Conservation (phyloP, 2,888 invertebrate genomes). For the Fabriciana adippe region DNA sequence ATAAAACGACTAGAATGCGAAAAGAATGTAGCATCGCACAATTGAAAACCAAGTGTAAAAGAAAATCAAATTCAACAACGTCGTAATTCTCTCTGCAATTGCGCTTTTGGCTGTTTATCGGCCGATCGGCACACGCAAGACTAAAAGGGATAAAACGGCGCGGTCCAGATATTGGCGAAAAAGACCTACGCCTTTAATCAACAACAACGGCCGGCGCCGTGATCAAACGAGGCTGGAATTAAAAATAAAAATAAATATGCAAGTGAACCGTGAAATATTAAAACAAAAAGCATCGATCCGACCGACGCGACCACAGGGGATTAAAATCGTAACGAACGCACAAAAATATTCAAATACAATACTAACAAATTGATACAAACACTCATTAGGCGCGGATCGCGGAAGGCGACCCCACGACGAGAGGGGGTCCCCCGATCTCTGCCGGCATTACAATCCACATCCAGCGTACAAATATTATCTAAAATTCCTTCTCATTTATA, state of each 20-base stretch:
- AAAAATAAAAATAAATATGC: slow-evolving; percentile 55
- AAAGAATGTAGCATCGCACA: slow-evolving; percentile 1
- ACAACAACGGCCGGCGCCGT: slow-evolving; percentile 57
- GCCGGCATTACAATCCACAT: slow-evolving; percentile 81
- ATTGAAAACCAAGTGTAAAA: slow-evolving; percentile 8
- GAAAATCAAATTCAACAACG: slow-evolving; percentile 7
- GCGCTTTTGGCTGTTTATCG: slow-evolving; percentile 19
- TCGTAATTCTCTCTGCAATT: slow-evolving; percentile 3
- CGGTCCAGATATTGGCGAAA: slow-evolving; percentile 50
- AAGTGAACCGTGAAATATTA: slow-evolving; percentile 57
- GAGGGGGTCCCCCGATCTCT: slow-evolving; percentile 44
- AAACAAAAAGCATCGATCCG: slow-evolving; percentile 74
- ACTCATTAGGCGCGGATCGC: slow-evolving; percentile 79
- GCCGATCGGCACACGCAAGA: slow-evolving; percentile 39
- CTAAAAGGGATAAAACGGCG: slow-evolving; percentile 49
- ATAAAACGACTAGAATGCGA: not conserved
- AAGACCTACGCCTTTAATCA: slow-evolving; percentile 68
- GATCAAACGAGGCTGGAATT: slow-evolving; percentile 65
- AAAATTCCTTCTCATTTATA: slow-evolving; percentile 84
- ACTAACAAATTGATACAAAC: slow-evolving; percentile 83
- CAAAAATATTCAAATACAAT: slow-evolving; percentile 82
- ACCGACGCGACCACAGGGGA: slow-evolving; percentile 71
- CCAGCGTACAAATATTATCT: slow-evolving; percentile 83
- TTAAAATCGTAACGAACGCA: slow-evolving; percentile 80
- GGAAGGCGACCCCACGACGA: slow-evolving; percentile 62